Conservation (phyloP, 2,888 invertebrate species). For the Syritta pipiens region DNA sequence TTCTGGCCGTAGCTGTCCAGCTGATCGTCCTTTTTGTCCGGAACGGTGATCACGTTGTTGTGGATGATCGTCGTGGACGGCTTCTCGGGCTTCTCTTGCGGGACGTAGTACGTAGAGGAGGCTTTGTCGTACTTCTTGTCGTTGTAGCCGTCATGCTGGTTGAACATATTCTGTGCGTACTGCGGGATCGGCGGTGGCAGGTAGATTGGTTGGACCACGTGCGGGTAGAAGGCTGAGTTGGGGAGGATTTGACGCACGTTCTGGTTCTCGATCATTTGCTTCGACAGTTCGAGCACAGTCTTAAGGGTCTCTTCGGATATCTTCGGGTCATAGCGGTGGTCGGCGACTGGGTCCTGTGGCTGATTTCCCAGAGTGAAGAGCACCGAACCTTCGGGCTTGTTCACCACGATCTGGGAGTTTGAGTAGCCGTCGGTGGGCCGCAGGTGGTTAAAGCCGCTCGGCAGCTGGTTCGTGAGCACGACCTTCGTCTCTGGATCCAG, state of each 20-base stretch:
- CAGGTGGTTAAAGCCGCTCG: conserved; percentile 67
- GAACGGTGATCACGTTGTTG: conserved; percentile 75
- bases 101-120: conserved; percentile 56
- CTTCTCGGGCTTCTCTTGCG: conserved; percentile 67
- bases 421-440: conserved; percentile 73
- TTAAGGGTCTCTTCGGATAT: conserved; percentile 79
- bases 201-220: conserved; percentile 77
- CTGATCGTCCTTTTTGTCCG: conserved; percentile 73
- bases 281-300: conserved; percentile 78
- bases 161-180: conserved; percentile 48
- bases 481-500: conserved; percentile 75
- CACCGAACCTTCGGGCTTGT: conserved; percentile 78
- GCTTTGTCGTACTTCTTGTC: conserved; percentile 59
- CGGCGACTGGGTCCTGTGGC: conserved; percentile 55
- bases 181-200: conserved; percentile 69
- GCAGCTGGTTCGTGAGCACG: conserved; percentile 72
- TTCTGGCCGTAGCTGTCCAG: conserved; percentile 77
- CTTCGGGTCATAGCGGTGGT: conserved; percentile 74
- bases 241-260: conserved; percentile 76
- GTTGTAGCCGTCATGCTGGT: conserved; percentile 65
- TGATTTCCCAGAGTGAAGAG: conserved; percentile 74
- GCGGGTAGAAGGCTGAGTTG: conserved; percentile 73
- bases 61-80: conserved; percentile 76
- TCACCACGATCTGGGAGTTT: conserved; percentile 78
- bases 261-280: conserved; percentile 78